Conservation (phyloP, 1,140 invertebrate genomes). For the Notospermus geniculatus region DNA sequence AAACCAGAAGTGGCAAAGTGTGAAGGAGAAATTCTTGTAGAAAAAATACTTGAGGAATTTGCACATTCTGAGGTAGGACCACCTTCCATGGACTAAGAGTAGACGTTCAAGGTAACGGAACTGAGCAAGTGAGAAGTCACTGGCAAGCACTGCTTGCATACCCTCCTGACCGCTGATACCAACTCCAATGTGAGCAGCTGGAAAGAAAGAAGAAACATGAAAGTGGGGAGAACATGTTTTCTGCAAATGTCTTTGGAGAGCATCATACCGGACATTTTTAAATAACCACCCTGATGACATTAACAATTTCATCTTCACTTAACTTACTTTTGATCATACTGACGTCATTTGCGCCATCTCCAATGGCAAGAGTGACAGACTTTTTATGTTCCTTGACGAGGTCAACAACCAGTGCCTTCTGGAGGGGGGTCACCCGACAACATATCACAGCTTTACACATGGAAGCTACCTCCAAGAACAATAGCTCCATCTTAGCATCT, state of each 20-base stretch:
- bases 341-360: constrained; percentile 99
- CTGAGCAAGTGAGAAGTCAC: constrained; percentile 96
- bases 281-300: too few relatives aligned
- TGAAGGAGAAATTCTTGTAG: constrained; percentile 99
- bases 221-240: too few relatives aligned
- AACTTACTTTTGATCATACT: constrained; percentile 98
- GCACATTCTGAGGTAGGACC: constrained; percentile 93
- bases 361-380: constrained; percentile 91
- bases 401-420: constrained; percentile 97
- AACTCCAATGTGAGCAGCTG: constrained; percentile 98
- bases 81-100: constrained; percentile 94
- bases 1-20: constrained; percentile 98
- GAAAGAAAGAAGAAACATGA: constrained; percentile 33
- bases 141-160: constrained; percentile 95
- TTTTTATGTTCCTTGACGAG: constrained; percentile 85
- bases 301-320: too few relatives aligned
- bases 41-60: constrained; percentile 99
- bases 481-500: constrained; percentile 80
- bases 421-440: constrained; percentile 94
- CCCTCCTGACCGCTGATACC: constrained; percentile 99
- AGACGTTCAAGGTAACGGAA: constrained; percentile 94
- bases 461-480: constrained; percentile 71
- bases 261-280: too few relatives aligned
- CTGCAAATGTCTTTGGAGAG: too few relatives aligned
- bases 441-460: constrained; percentile 79